These are phyloP conservation scores for Odocoileus virginianus DNA, from an alignment of 2,113 vertebrate genomes.

Conservation along the genomic window DNA sequence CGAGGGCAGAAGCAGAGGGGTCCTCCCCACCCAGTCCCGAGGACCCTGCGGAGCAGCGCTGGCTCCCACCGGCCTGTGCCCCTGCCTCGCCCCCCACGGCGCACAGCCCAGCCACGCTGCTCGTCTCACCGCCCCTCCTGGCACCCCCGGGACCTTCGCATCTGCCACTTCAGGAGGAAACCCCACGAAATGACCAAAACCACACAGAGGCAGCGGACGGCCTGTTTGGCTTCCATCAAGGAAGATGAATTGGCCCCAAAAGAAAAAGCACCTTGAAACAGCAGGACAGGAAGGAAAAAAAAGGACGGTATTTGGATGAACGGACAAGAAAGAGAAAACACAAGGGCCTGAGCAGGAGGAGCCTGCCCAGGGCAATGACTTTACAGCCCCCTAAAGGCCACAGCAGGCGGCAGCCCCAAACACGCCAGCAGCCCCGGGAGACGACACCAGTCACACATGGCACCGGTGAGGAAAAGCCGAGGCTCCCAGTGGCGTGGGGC, in stretches of 20 bases:
- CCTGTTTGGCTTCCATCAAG: background rate
- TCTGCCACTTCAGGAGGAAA: background rate
- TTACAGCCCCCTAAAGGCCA: background rate
- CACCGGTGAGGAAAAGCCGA: background rate
- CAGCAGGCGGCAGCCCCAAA: background rate
- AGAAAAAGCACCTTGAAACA: background rate
- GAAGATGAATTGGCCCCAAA: background rate
- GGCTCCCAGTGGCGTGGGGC: too few species aligned
- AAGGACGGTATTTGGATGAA: background rate
- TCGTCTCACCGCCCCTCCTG: background rate
- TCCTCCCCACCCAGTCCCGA: background rate
- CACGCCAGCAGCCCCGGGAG: accelerated
- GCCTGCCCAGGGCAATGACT: too few species aligned
- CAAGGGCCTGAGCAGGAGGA: background rate
- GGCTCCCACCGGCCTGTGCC: accelerated
- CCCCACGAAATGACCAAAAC: background rate
- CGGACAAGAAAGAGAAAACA: background rate
- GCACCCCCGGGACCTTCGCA: background rate
- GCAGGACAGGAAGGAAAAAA: background rate
- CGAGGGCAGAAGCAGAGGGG: background rate
- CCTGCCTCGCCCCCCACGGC: background rate
- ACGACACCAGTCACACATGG: accelerated
- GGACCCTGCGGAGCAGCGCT: background rate
- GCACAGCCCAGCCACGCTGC: background rate
- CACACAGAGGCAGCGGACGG: background rate